Evolutionary conservation across 2,797 vertebrate species (phyloP).

Genomic region (Pseudochromis fuscus): DNA sequence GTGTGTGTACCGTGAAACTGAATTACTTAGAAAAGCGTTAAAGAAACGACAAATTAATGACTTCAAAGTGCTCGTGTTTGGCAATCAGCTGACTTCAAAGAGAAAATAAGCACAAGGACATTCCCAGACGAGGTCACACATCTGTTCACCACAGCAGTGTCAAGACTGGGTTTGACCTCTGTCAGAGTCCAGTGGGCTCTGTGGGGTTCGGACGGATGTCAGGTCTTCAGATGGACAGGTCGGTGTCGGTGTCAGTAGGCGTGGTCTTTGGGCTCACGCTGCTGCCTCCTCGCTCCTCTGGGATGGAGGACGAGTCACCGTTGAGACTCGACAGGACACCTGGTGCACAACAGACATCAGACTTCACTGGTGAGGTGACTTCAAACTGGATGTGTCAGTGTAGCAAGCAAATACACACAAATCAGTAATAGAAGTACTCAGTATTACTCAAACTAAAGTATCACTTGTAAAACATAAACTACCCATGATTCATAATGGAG

Average conservation of each 20-base stretch:
- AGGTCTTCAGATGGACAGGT: conserved; percentile 87
- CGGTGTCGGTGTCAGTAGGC: conserved; percentile 87
- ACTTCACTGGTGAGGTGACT: not conserved
- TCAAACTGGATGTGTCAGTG: not conserved
- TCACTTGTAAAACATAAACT: no score
- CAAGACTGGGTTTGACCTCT: not conserved
- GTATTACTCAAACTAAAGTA: no score
- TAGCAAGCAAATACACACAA: not conserved
- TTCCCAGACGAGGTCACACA: conserved; percentile 16
- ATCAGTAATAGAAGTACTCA: no score
- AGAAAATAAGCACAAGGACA: not conserved
- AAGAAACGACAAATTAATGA: not conserved
- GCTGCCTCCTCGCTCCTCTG: conserved; percentile 85
- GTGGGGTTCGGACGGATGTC: not conserved
- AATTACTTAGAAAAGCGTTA: conserved; percentile 14
- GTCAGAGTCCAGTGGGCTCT: not conserved
- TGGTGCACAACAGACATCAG: conserved; percentile 37
- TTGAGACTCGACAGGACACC: conserved; percentile 85
- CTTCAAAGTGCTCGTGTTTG: conserved; percentile 47
- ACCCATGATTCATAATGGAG: no score
- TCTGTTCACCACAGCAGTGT: no score
- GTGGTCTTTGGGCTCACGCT: conserved; percentile 80
- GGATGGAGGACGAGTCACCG: conserved; percentile 89
- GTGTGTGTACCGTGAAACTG: conserved; percentile 1
- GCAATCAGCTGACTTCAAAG: conserved; percentile 29